Percentiles rank a stretch among this genome's conserved stretches.
Conservation (phyloP, 2,888 invertebrate species). For the Lagria hirta region DNA sequence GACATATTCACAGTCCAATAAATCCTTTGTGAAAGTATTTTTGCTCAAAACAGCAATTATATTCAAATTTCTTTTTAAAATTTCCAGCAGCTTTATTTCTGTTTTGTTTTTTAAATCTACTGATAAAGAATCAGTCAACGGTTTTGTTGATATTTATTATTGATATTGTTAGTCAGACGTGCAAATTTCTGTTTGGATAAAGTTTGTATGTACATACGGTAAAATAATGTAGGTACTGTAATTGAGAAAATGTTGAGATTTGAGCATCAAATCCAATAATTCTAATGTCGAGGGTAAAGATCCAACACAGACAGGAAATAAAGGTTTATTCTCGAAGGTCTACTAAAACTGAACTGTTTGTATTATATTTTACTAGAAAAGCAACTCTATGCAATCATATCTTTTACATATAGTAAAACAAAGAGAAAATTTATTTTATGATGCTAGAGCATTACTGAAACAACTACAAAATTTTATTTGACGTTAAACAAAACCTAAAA, state of each 20-base stretch:
- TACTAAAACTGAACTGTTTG: constrained; percentile 17
- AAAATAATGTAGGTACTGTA: constrained; percentile 16
- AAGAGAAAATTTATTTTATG: constrained; percentile 12
- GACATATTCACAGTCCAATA: constrained; percentile 34
- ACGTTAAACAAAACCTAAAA: too few relatives aligned
- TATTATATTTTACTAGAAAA: constrained; percentile 24
- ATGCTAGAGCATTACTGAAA: constrained; percentile 9
- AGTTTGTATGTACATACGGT: constrained; percentile 5
- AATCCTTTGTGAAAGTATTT: constrained; percentile 29
- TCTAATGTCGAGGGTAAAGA: constrained; percentile 25
- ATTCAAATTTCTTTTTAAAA: constrained; percentile 16
- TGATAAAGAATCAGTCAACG: neutral
- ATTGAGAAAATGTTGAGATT: constrained; percentile 26
- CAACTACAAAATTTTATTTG: too few relatives aligned
- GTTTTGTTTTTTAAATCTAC: neutral
- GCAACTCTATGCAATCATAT: constrained; percentile 19
- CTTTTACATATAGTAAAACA: constrained; percentile 11
- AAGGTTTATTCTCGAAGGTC: constrained; percentile 33
- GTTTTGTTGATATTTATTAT: too few relatives aligned
- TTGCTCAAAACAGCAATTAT: constrained; percentile 24
- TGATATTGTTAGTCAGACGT: constrained; percentile 2
- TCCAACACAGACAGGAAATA: constrained; percentile 33
- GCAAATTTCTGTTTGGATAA: too few relatives aligned
- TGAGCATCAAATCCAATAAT: constrained; percentile 33
- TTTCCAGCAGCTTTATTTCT: constrained; percentile 5